Conservation (phyloP, 2,113 vertebrate species). For the Pterocles gutturalis region DNA sequence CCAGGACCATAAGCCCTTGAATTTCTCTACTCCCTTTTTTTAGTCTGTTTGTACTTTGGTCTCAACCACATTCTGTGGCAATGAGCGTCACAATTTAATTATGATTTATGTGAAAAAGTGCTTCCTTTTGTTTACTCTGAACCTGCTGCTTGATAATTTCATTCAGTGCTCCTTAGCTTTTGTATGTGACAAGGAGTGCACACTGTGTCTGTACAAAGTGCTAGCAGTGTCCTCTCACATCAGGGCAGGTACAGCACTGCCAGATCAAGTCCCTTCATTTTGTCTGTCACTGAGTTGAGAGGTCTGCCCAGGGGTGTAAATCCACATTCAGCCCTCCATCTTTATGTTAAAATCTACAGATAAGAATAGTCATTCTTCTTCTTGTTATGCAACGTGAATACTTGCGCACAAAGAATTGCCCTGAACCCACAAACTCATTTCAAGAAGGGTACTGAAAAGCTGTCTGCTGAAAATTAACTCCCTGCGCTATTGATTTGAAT, state of each 20-base stretch:
- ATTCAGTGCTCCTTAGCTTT: not conserved
- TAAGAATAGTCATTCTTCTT: not conserved
- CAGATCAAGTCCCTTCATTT: not conserved
- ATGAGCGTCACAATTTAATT: not conserved
- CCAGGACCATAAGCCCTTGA: not conserved
- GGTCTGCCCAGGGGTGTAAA: not conserved
- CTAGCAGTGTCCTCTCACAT: not conserved
- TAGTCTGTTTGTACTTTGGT: not conserved
- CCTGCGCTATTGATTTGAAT: not conserved
- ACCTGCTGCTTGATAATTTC: conserved; percentile 6
- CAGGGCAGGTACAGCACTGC: not conserved
- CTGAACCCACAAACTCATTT: conserved; percentile 16
- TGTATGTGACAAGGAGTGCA: not conserved
- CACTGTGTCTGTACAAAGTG: not conserved
- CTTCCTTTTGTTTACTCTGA: conserved; percentile 13
- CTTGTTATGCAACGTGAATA: not conserved
- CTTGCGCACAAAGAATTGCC: not conserved
- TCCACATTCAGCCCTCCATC: not conserved
- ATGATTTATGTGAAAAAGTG: not conserved
- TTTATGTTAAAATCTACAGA: not conserved
- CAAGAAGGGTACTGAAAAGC: not conserved
- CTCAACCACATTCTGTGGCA: not conserved
- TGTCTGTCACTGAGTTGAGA: not conserved
- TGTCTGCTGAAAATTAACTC: conserved; percentile 14
- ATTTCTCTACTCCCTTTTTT: not conserved